Percentiles rank a stretch among this genome's conserved stretches.
Conservation (phyloP, 2,888 invertebrate species). For the Synergus itoensis region DNA sequence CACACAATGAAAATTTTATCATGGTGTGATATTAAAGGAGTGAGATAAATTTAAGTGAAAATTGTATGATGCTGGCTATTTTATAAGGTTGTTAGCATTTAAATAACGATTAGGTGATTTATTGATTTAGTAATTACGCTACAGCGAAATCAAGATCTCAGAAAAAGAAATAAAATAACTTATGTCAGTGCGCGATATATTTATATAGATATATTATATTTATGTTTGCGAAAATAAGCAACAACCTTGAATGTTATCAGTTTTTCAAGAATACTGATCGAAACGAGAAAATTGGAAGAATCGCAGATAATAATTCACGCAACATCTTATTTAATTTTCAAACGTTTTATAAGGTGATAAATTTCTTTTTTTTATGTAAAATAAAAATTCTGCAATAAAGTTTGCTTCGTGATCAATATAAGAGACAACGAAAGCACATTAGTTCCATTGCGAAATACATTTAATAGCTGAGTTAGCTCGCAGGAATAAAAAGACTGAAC, state of each 20-base stretch:
- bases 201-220: not conserved
- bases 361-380: not conserved
- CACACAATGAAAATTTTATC: conserved; percentile 18
- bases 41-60: not conserved
- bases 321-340: not conserved
- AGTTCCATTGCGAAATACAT: not conserved
- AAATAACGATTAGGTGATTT: not conserved
- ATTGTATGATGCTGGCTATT: not conserved
- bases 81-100: not conserved
- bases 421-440: too few relatives aligned
- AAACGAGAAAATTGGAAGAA: not conserved
- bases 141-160: not conserved
- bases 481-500: not conserved
- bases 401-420: not conserved
- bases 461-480: not conserved
- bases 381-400: not conserved
- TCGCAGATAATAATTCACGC: not conserved
- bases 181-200: not conserved
- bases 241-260: not conserved
- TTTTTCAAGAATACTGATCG: not conserved
- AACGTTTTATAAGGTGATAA: not conserved
- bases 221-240: not conserved
- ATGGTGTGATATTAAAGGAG: not conserved
- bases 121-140: not conserved
- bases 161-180: not conserved